These are phyloP conservation scores for Brevimyrus niger DNA, from an alignment of 2,113 vertebrate genomes.

Conservation along the genomic window DNA sequence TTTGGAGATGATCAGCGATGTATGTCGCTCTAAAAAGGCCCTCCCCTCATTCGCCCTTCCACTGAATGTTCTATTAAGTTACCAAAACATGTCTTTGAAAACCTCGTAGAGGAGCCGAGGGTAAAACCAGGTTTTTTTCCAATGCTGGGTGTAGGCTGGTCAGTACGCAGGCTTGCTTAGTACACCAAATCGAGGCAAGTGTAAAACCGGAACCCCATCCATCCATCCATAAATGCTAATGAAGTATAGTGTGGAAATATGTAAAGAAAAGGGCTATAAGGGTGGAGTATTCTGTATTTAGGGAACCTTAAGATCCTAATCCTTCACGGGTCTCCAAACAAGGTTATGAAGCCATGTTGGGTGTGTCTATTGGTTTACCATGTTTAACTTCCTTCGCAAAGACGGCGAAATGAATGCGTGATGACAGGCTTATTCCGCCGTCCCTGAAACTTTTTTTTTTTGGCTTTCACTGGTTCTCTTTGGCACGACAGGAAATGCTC, in stretches of 20 bases:
- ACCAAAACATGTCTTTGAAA: background rate
- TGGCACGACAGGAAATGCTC: slow-evolving; percentile 46
- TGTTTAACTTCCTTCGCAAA: background rate
- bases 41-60: background rate
- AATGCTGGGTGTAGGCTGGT: background rate
- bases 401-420: background rate
- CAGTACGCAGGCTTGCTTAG: background rate
- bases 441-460: slow-evolving; percentile 10
- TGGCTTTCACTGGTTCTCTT: slow-evolving; percentile 23
- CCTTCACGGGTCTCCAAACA: background rate
- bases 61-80: background rate
- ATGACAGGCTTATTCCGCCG: background rate
- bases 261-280: background rate
- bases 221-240: background rate
- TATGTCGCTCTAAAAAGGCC: background rate
- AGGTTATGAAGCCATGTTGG: background rate
- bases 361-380: background rate
- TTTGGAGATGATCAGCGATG: background rate
- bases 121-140: background rate
- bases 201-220: background rate
- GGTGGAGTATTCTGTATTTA: background rate
- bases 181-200: background rate
- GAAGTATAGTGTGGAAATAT: background rate
- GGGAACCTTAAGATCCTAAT: background rate
- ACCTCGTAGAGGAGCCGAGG: background rate